Base-by-base conservation (phyloP, 2,888 invertebrate genomes). In the Volucella inanis region DNA sequence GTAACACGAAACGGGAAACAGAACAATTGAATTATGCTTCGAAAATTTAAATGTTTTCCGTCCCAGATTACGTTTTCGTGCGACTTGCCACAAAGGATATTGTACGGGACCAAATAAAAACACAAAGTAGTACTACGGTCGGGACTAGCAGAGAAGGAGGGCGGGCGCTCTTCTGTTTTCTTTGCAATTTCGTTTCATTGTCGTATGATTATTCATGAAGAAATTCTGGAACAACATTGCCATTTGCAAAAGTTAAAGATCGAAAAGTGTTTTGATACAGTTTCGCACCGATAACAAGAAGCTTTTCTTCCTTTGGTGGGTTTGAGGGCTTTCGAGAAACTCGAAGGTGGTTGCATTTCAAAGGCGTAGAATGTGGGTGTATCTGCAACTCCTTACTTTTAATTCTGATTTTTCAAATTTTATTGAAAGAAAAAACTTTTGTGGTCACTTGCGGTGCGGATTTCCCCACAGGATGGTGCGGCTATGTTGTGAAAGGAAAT, bases 21-120 rank as follows among this genome's bases (percentile, higher is more conserved):
- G 71, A 78, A 78, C 78, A 65, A 79, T 71, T 71, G 71, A 71
- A 57, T 79, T 65, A 71, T 71, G 71, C 64, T 52, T 59, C 50
- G 71, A 59, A 79, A 79, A 78, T 78, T 78, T 78, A 64, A 78
- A 79, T 79, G 71, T 45, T 65, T 79, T 72, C 78, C 71, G 65
- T 59, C 50, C 71, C 45, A 59, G 65, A 71, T 71, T 52, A 38
- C 39, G n/a, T 31, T 38, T 64, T 15, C 31, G n/a, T 10, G 22
- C n/a, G 18, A 8, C 22, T 12, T 45, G 12, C n/a, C 8, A 1
- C 18, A 45, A 45, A 45, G 22, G 10, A 22, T 4, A 12, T n/a
- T 9, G 54, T 54, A 38, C 38, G 57, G 57, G 11, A 43, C 22
- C 11, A 45, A 54, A 45, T 31, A 22, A 10, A 45, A 70, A 14